A percentile compares a stretch with the other conserved stretches of the same genome.
Conservation (phyloP, 2,113 vertebrate genomes). For the Mirounga angustirostris region DNA sequence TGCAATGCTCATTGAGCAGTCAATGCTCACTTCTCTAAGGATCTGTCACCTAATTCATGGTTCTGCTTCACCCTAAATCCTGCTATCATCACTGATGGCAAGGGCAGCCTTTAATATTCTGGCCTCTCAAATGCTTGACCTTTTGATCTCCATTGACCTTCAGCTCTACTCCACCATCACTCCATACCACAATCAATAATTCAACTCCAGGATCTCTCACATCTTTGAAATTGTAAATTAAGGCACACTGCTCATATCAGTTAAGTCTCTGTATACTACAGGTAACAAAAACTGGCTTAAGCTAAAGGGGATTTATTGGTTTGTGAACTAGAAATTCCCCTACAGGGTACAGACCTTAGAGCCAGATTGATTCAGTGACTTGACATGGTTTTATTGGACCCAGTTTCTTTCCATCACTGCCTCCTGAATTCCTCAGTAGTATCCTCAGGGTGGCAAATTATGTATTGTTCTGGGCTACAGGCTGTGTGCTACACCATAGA, state of each 20-base stretch:
- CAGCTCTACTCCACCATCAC: background rate
- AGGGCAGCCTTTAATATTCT: background rate
- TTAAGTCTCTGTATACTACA: background rate
- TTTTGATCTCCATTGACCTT: background rate
- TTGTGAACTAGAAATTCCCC: background rate
- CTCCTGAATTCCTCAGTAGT: background rate
- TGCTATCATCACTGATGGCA: rapidly evolving
- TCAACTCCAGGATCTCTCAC: background rate
- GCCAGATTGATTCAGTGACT: background rate
- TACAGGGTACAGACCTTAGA: background rate
- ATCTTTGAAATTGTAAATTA: background rate
- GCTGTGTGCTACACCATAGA: background rate
- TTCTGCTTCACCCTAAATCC: background rate
- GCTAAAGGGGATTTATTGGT: background rate
- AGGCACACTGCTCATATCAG: background rate
- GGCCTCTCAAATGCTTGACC: background rate
- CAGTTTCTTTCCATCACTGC: background rate
- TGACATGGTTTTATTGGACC: background rate
- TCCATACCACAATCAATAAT: background rate
- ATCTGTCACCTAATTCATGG: background rate
- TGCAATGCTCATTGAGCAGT: rapidly evolving
- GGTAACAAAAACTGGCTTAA: background rate
- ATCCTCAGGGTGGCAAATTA: background rate
- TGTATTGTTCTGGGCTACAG: background rate
- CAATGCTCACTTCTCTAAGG: background rate